These are phyloP conservation scores for Ptychobarbus kaznakovi DNA, from an alignment of 2,797 vertebrate genomes.

Conservation along the genomic window DNA sequence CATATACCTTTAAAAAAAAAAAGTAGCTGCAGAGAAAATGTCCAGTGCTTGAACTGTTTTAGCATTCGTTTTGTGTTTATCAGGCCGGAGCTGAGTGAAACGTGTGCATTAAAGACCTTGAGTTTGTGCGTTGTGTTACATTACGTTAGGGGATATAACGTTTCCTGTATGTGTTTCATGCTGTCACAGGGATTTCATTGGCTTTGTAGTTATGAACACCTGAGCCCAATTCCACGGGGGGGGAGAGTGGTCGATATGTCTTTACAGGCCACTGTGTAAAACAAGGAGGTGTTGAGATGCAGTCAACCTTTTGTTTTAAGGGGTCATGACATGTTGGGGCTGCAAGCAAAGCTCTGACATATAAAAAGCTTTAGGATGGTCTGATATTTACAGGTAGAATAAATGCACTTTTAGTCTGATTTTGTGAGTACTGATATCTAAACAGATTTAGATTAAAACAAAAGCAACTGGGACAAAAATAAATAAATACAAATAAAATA, in stretches of 20 bases:
- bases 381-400: neutral
- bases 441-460: neutral
- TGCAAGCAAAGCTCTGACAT: slow-evolving; percentile 3
- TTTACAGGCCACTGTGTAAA: slow-evolving; percentile 56
- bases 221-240: slow-evolving; percentile 39
- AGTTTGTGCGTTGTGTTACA: neutral
- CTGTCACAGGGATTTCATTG: slow-evolving; percentile 42
- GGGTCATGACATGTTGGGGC: slow-evolving; percentile 48
- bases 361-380: neutral
- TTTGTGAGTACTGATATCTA: neutral
- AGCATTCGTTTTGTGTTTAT: too few species aligned
- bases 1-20: neutral
- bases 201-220: slow-evolving; percentile 50
- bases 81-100: neutral
- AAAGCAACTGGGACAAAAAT: neutral
- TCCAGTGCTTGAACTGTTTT: neutral
- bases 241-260: slow-evolving; percentile 62
- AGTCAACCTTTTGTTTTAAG: slow-evolving; percentile 52
- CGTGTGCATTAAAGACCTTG: slow-evolving; percentile 1
- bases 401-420: neutral
- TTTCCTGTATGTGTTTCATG: slow-evolving; percentile 25
- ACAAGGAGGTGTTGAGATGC: slow-evolving; percentile 57
- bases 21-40: neutral
- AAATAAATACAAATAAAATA: neutral
- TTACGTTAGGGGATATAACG: neutral